Evolutionary conservation across 2,888 invertebrate genomes (phyloP), one percentile per base, ranked within the genome.

Genomic region (Synergus japonicus): DNA sequence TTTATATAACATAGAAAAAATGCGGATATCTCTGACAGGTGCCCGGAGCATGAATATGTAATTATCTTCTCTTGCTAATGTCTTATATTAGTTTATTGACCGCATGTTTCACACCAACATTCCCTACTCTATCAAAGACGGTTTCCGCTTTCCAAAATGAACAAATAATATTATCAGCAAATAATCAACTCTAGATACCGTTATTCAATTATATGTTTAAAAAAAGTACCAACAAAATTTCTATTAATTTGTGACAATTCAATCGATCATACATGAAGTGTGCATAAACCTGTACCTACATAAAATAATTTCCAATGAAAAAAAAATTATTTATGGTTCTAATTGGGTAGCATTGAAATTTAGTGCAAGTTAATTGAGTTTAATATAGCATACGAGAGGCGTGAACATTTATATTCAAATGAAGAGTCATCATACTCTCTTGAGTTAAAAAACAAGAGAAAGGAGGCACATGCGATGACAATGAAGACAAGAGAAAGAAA

Each of bases 61-160:
- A 67, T 44, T 67, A 46, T 46, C 18, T 18, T 67, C 67, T 43
- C 18, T 5, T 5, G 1, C 10, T 18, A 44, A 66, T 66, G 18
- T 9, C 66, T 66, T 15, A 66, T 67, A 22, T 67, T 46, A 46
- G 44, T 46, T 67, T 67, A 67, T 67, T 67, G 67, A 67, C 22
- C 67, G 44, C 66, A 44, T 10, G 10, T 1, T 44, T 10, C 10
- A 44, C 44, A 44, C 44, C 44, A 10, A 44, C 10, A 44, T 10
- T 44, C 44, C 44, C 44, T 22, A 22, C 22, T 44, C 44, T 0
- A 44, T 44, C 10, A 44, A 18, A 66, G 44, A 66, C 18, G n/a
- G n/a, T 66, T 66, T 43, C 18, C n/a, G 10, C 18, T 41, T 65
- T 65, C n/a, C 15, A 13, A 41, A 65, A 41, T 37, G 18, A 44